Base-by-base conservation (phyloP, 1,140 invertebrate species). In the Calliphora vicina region DNA sequence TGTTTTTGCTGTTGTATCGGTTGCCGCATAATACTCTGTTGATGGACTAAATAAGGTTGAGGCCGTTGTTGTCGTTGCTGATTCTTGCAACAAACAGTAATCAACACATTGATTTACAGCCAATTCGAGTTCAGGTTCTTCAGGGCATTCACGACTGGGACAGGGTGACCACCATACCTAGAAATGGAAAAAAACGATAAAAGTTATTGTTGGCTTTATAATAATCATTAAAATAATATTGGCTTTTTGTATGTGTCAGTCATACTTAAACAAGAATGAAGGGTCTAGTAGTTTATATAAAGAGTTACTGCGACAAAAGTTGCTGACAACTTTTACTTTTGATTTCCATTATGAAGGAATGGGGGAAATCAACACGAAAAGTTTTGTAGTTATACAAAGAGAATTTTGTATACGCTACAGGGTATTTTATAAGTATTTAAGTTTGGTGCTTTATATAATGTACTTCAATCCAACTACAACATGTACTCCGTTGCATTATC, bases 101-200 rank as follows among this genome's bases (percentile, higher is more conserved):
- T 95, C 94, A 1, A 93, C 91, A 87, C 94, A 95, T 84, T 93
- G 92, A 85, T 94, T 93, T 43, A 95, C 90, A 8, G 94, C 93
- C 84, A 95, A 92, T 86, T 94, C 93, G n/a, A 95, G 89, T 86
- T 94, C 93, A 84, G 94, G 93, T 83, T 94, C 93, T 85, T 94
- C 94, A 3, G 94, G 94, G 89, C 94, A 95, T 90, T 95, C 94
- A 78, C 94, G 91, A 85, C 94, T 95, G 0, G 94, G 94, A 85
- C 94, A 95, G 0, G 94, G 94, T 87, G 94, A 95, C 94, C 94
- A 95, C 94, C 94, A 95, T 29, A 95, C 93, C 93, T 94, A 82
- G 29, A 80, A 83, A 45, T 83, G 72, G 26, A 83, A 82, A 82
- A 85, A n/a, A 5, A 67, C 2, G 76, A 8, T 0, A 43, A 45